phyloP scores from a whole-genome alignment of 2,888 invertebrate species.

The Melitaea athalia region DNA sequence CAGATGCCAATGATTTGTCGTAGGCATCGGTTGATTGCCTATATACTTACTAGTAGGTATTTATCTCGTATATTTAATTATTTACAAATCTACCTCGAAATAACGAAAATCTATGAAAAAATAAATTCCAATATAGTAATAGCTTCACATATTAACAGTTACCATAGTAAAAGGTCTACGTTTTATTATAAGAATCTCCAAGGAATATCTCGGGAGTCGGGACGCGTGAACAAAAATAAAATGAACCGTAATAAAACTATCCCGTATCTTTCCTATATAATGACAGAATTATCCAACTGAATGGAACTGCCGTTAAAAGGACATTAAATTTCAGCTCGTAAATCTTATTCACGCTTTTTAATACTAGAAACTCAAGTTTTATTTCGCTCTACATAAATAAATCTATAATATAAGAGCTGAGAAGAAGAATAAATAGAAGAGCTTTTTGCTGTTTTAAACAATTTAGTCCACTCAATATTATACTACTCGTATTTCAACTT shows the following conservation, averaged over 20 bases:
- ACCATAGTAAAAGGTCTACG: conserved; percentile 12
- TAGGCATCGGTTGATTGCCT: too few relatives aligned
- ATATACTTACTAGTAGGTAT: too few relatives aligned
- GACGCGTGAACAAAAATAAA: conserved; percentile 29
- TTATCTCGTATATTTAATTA: too few relatives aligned
- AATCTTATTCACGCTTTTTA: conserved; percentile 42
- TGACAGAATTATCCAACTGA: conserved; percentile 37
- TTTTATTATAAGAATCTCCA: conserved; percentile 21
- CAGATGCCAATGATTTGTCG: too few relatives aligned
- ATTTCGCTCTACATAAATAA: conserved; percentile 16
- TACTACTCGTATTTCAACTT: neutral
- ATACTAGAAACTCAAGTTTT: conserved; percentile 21
- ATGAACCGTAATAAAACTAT: conserved; percentile 34
- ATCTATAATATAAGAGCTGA: conserved; percentile 7
- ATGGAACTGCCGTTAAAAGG: conserved; percentile 41
- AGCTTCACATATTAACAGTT: neutral
- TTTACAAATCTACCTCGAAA: too few relatives aligned
- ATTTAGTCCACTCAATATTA: neutral
- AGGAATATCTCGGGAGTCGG: conserved; percentile 25
- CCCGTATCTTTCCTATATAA: conserved; percentile 33
- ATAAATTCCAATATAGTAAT: neutral
- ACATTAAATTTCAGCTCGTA: conserved; percentile 41
- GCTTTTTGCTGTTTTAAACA: conserved; percentile 3
- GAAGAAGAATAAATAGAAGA: too few relatives aligned
- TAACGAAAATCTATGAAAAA: neutral